phyloP scores from a whole-genome alignment of 2,797 vertebrate genomes.

The Agapornis canus region DNA sequence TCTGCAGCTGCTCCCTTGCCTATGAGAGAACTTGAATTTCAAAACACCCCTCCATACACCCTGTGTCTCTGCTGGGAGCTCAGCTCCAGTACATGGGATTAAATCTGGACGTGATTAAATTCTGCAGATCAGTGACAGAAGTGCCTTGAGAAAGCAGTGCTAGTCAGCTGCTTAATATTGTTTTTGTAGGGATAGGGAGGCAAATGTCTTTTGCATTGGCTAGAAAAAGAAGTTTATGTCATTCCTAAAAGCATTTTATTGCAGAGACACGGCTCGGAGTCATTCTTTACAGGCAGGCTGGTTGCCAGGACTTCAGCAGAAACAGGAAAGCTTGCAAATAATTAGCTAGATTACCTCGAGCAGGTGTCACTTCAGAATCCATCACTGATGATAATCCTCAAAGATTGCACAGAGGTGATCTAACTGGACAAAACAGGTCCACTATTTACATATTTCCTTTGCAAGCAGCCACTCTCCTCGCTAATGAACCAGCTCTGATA shows the following conservation, averaged over 20 bases:
- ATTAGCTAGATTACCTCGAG: conserved; percentile 49
- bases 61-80: conserved; percentile 42
- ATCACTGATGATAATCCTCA: not conserved
- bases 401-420: not conserved
- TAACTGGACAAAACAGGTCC: not conserved
- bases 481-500: not conserved
- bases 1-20: conserved; percentile 39
- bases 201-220: conserved; percentile 52
- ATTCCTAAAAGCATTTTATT: conserved; percentile 60
- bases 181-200: conserved; percentile 49
- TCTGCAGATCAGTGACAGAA: conserved; percentile 69
- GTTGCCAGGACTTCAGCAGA: conserved; percentile 39
- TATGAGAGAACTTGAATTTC: conserved; percentile 51
- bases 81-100: conserved; percentile 20
- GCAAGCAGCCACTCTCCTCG: not conserved
- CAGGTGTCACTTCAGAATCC: conserved; percentile 59
- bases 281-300: conserved; percentile 7
- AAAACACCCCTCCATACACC: conserved; percentile 4
- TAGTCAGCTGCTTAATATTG: conserved; percentile 73
- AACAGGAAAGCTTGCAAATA: conserved; percentile 35
- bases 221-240: conserved; percentile 60
- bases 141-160: conserved; percentile 60
- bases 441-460: not conserved
- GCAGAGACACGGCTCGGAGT: conserved; percentile 3
- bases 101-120: conserved; percentile 70